These are phyloP conservation scores for Amazona vittata DNA, from an alignment of 2,113 vertebrate species.

Conservation along the genomic window DNA sequence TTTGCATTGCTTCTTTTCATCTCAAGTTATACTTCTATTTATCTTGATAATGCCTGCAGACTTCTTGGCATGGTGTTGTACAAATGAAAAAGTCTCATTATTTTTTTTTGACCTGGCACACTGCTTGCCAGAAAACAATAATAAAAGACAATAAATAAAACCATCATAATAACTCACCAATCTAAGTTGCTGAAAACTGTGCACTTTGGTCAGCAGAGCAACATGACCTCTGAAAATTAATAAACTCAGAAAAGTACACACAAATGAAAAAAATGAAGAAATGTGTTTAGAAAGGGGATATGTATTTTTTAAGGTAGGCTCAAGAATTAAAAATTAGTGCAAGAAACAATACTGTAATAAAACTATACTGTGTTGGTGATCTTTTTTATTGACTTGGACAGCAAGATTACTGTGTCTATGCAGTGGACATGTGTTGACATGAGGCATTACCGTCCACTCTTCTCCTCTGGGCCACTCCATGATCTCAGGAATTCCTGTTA, in stretches of 20 bases:
- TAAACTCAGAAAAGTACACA: background rate
- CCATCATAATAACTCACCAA: background rate
- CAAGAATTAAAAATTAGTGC: background rate
- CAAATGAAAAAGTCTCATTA: background rate
- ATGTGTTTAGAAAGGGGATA: background rate
- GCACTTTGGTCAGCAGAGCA: background rate
- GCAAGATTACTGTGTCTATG: background rate
- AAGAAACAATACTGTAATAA: background rate
- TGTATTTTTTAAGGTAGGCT: background rate
- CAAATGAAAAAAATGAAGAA: background rate
- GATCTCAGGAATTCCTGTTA: background rate
- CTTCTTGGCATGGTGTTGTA: background rate
- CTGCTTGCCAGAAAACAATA: background rate
- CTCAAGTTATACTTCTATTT: background rate
- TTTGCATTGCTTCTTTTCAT: background rate
- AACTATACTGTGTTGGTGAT: rapidly evolving
- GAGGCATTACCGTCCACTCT: background rate
- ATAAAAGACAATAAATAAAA: background rate
- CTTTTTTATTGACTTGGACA: background rate
- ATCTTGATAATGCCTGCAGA: background rate
- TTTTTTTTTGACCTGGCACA: background rate
- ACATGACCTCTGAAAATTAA: background rate
- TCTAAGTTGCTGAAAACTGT: background rate
- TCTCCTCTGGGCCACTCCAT: background rate
- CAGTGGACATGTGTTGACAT: background rate